phyloP scores from a whole-genome alignment of 1,140 invertebrate genomes.

The Meloidogyne exigua region DNA sequence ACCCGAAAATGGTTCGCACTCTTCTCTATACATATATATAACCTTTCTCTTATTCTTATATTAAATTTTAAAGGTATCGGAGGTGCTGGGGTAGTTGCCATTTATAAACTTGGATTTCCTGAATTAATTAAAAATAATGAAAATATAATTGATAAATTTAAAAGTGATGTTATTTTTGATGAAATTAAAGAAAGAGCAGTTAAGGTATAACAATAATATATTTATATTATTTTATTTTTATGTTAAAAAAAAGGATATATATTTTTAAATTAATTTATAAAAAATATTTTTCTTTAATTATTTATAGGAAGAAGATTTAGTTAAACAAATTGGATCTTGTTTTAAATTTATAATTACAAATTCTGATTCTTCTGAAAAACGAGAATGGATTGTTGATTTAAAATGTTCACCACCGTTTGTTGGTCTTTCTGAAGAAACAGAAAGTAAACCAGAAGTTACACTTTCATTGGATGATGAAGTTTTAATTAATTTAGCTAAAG shows the following conservation, averaged over 20 bases:
- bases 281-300: constrained; percentile 70
- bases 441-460: constrained; percentile 52
- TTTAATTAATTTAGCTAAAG: constrained; percentile 67
- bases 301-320: constrained; percentile 82
- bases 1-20: constrained; percentile 29
- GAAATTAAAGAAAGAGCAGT: constrained; percentile 78
- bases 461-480: constrained; percentile 53
- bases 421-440: constrained; percentile 20
- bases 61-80: constrained; percentile 70
- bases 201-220: constrained; percentile 69
- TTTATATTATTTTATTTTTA: too few relatives aligned
- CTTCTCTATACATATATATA: neutral
- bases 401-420: constrained; percentile 47
- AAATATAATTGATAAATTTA: constrained; percentile 68
- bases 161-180: constrained; percentile 76
- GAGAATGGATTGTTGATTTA: constrained; percentile 48
- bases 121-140: constrained; percentile 39
- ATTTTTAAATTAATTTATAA: neutral
- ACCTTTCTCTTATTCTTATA: too few relatives aligned
- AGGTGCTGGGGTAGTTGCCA: constrained; percentile 84
- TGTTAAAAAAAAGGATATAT: too few relatives aligned
- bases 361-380: constrained; percentile 45
- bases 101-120: constrained; percentile 83
- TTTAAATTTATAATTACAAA: constrained; percentile 55
- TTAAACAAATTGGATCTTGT: constrained; percentile 72